Evolutionary conservation across 1,140 invertebrate genomes (phyloP).

Genomic region (Drosophila leontia): DNA sequence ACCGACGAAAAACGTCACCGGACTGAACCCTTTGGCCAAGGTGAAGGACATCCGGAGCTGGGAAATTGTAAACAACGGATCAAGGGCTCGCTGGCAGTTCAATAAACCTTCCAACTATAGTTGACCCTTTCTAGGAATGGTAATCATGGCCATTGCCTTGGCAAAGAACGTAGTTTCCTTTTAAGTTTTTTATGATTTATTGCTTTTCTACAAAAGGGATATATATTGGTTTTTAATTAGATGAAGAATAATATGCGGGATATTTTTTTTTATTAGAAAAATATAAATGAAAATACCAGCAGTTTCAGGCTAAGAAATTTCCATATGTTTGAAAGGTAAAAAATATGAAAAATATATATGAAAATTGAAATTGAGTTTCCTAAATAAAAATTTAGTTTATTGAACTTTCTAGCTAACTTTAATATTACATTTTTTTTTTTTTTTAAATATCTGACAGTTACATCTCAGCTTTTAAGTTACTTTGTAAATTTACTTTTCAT

Average conservation of each 20-base stretch:
- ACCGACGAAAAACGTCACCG: slow-evolving; percentile 28
- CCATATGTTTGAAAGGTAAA: too few relatives aligned
- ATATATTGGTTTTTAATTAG: too few relatives aligned
- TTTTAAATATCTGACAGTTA: too few relatives aligned
- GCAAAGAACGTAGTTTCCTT: neutral
- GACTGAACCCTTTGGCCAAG: slow-evolving; percentile 40
- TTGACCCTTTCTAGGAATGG: slow-evolving; percentile 11
- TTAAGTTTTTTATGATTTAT: neutral
- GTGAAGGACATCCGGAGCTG: slow-evolving; percentile 25
- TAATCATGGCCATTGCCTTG: slow-evolving; percentile 11
- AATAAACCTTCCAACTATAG: slow-evolving; percentile 27
- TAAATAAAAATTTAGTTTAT: too few relatives aligned
- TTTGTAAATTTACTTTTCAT: neutral
- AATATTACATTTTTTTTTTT: too few relatives aligned
- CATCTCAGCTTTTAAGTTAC: neutral
- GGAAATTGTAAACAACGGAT: slow-evolving; percentile 22
- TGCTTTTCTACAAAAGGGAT: neutral
- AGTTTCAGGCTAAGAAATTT: too few relatives aligned
- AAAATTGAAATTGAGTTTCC: too few relatives aligned
- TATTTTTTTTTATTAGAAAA: neutral
- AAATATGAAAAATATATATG: too few relatives aligned
- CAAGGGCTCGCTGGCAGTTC: slow-evolving; percentile 28
- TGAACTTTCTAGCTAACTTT: too few relatives aligned
- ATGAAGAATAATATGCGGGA: neutral
- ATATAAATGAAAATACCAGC: neutral